These are phyloP conservation scores for Xylocopa sonorina DNA, from an alignment of 1,140 invertebrate species.

Conservation along the genomic window DNA sequence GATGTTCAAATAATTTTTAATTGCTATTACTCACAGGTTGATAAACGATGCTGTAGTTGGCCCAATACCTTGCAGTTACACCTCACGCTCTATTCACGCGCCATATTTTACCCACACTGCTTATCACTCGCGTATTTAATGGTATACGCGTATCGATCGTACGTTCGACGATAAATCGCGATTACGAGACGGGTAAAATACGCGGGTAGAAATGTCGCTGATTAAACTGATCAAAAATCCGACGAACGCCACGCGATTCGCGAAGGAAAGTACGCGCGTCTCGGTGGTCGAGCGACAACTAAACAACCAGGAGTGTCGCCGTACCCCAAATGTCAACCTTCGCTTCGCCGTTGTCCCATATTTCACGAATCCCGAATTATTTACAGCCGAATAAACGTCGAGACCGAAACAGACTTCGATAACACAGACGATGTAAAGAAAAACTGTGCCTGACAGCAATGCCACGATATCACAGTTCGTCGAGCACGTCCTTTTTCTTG, in stretches of 20 bases:
- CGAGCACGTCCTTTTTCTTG: background rate
- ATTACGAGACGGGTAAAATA: background rate
- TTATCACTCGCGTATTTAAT: background rate
- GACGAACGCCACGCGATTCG: no score
- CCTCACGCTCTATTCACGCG: no score
- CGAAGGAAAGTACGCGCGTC: no score
- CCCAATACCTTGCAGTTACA: no score
- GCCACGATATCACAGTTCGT: slow-evolving; percentile 24
- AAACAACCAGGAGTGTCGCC: background rate
- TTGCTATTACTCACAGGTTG: background rate
- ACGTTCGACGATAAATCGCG: background rate
- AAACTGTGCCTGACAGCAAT: slow-evolving; percentile 20
- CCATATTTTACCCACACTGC: background rate
- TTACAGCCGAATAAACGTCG: background rate
- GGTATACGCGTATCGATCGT: background rate
- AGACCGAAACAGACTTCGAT: background rate
- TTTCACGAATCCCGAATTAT: background rate
- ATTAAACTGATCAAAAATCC: background rate
- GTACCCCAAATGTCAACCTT: background rate
- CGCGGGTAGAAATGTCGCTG: background rate
- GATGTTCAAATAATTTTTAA: background rate
- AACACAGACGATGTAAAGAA: background rate
- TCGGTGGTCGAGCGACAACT: no score
- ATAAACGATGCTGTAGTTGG: no score
- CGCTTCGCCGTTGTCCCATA: background rate